These are phyloP conservation scores for Drosophila subpulchrella DNA, from an alignment of 1,140 invertebrate genomes.

Conservation along the genomic window DNA sequence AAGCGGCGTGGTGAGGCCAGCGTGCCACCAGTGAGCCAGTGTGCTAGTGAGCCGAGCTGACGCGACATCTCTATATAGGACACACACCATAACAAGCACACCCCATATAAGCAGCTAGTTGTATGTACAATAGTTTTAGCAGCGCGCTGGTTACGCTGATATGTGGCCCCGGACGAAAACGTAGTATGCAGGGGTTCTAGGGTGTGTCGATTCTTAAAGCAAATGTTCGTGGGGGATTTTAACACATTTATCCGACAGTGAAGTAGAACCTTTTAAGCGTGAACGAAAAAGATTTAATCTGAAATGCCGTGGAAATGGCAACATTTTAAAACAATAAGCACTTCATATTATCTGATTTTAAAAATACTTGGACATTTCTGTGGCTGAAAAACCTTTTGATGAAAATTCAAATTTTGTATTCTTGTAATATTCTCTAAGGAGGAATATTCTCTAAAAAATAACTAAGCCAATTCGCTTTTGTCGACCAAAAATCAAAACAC, in stretches of 20 bases:
- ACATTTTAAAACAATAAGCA: background rate
- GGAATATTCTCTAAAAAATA: background rate
- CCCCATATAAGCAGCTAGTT: constrained; percentile 72
- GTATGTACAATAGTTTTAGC: constrained; percentile 64
- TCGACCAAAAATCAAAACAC: background rate
- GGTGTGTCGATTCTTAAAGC: constrained; percentile 2
- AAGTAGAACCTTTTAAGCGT: background rate
- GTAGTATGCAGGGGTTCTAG: constrained; percentile 16
- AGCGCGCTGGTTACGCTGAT: constrained; percentile 66
- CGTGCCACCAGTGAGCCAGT: constrained; percentile 24
- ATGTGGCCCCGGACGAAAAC: constrained; percentile 9
- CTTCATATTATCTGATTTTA: background rate
- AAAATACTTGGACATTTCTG: background rate
- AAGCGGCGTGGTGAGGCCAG: constrained; percentile 59
- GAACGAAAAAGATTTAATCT: background rate
- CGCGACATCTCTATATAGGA: constrained; percentile 30
- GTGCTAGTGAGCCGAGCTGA: constrained; percentile 37
- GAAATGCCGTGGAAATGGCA: background rate
- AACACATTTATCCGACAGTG: background rate
- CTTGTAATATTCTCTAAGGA: background rate
- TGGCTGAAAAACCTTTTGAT: too few relatives aligned
- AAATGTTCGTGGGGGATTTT: background rate
- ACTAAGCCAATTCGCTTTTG: background rate
- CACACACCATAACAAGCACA: constrained; percentile 27
- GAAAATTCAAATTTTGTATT: too few relatives aligned